Base-by-base conservation (phyloP, 2,113 vertebrate species). In the Cololabis saira region DNA sequence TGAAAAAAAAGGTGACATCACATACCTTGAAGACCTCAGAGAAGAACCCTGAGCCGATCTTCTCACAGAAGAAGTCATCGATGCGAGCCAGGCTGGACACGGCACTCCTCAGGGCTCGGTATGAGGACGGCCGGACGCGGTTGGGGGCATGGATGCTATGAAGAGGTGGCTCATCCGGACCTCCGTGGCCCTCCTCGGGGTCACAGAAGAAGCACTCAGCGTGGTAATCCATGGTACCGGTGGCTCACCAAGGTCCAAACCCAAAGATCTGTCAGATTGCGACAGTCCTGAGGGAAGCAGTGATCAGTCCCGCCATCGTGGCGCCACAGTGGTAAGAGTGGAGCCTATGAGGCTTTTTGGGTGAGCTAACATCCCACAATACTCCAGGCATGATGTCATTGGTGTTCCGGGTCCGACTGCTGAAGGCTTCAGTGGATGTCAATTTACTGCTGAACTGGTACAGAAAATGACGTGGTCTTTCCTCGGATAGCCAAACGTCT, bases 41-140 rank as follows among this genome's bases (percentile, higher is more conserved):
- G 91, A 97, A 98, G 94, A 98, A 98, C 40, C 97, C 97, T 0
- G 96, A 94, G 1, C 96, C 97, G 14, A 98, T 97, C 91, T 96
- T 97, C 91, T 98, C 97, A 73, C 97, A 97, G 93, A 95, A 95
- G 90, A 98, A 98, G 91, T 98, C 97, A 11, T 98, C 97, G 19
- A 98, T 94, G 16, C 97, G 93, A 41, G 96, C 95, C 83, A 98
- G 91, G 67, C 94, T 97, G 90, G 96, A 97, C 81, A 97, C 96
- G 0, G 96, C 96, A 54, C 96, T 97, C 84, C 96, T 93, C 80
- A 98, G 92, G 52, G 97, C 97, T 68, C 95, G 90, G 90, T 97
- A 98, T 1, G 96, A 97, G 17, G 97, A 98, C 7, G 95, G 94
- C 16, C 94, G 93, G 71, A 94, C 92, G 57, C 95, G 92, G 90